Conservation (phyloP, 37 sponge, comb jelly and placozoan species). For the Aphrocallistes beatrix region DNA sequence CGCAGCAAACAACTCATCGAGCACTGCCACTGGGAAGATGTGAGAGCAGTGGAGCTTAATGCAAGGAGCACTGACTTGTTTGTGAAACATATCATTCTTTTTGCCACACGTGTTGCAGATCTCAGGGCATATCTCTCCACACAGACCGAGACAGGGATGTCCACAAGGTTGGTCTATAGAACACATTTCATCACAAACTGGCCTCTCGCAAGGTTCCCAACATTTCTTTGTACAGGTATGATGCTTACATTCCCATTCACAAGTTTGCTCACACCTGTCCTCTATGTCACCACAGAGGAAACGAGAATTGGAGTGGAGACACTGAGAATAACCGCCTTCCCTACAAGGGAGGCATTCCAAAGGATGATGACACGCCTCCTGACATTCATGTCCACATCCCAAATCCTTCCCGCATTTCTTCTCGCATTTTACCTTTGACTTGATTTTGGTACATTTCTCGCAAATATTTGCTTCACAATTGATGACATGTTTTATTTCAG, state of each 20-base stretch:
- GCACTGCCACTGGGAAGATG: background rate
- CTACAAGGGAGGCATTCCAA: background rate
- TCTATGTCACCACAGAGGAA: slow-evolving; percentile 59
- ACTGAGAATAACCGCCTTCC: background rate
- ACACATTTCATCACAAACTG: slow-evolving; percentile 45
- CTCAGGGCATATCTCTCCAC: slow-evolving; percentile 72
- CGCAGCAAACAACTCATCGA: background rate
- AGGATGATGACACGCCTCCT: slow-evolving; percentile 37
- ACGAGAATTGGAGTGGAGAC: slow-evolving; percentile 19
- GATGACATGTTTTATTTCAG: background rate
- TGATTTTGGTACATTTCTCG: background rate
- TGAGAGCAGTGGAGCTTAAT: background rate
- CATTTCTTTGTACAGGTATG: slow-evolving; percentile 47
- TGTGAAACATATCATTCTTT: background rate
- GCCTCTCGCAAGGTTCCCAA: slow-evolving; percentile 63
- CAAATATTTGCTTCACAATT: background rate
- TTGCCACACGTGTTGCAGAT: slow-evolving; percentile 32
- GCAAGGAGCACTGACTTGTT: background rate
- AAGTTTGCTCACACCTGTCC: slow-evolving; percentile 47
- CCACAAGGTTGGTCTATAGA: slow-evolving; percentile 35
- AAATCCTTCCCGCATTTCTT: slow-evolving; percentile 34
- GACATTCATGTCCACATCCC: slow-evolving; percentile 57
- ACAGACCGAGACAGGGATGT: slow-evolving; percentile 76
- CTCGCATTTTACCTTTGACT: slow-evolving; percentile 25
- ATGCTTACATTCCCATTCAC: slow-evolving; percentile 68